These are phyloP conservation scores for Ormyrus rosae DNA, from an alignment of 2,888 invertebrate species.

Conservation along the genomic window DNA sequence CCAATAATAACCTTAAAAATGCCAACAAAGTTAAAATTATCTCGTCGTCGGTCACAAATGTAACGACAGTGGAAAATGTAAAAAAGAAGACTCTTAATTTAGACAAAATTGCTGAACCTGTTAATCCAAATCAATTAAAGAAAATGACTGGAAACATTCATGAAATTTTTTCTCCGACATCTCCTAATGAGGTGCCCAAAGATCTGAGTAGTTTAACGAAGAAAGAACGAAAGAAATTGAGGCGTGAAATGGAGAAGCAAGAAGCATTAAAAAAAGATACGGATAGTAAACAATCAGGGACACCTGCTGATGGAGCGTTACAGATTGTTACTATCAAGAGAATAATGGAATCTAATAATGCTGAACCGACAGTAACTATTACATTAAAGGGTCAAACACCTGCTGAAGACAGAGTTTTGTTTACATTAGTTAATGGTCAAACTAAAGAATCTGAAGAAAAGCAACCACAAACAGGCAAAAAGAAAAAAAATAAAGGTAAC, in stretches of 20 bases:
- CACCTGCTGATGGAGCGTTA: conserved; percentile 64
- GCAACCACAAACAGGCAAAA: conserved; percentile 66
- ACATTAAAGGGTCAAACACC: conserved; percentile 85
- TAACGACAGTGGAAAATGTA: conserved; percentile 21
- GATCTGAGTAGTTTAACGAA: conserved; percentile 70
- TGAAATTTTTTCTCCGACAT: conserved; percentile 33
- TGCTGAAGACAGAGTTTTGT: conserved; percentile 85
- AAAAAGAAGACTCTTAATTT: conserved; percentile 58
- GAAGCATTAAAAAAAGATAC: conserved; percentile 70
- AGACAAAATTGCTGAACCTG: conserved; percentile 55
- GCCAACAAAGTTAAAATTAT: conserved; percentile 34
- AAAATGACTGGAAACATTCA: conserved; percentile 56
- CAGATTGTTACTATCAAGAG: conserved; percentile 83
- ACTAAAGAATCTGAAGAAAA: conserved; percentile 67
- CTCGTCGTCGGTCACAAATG: background rate
- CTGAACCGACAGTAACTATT: conserved; percentile 86
- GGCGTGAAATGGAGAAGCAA: conserved; percentile 71
- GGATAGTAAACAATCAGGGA: conserved; percentile 64
- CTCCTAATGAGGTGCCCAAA: conserved; percentile 10
- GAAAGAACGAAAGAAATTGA: conserved; percentile 71
- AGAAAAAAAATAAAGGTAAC: conserved; percentile 69
- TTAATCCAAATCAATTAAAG: conserved; percentile 50
- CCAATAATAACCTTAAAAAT: conserved; percentile 59
- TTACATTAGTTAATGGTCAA: conserved; percentile 82
- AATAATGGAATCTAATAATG: conserved; percentile 81